Evolutionary conservation across 2,113 vertebrate species (phyloP), one percentile per base, ranked within the genome.

Genomic region (Erinaceus europaeus): DNA sequence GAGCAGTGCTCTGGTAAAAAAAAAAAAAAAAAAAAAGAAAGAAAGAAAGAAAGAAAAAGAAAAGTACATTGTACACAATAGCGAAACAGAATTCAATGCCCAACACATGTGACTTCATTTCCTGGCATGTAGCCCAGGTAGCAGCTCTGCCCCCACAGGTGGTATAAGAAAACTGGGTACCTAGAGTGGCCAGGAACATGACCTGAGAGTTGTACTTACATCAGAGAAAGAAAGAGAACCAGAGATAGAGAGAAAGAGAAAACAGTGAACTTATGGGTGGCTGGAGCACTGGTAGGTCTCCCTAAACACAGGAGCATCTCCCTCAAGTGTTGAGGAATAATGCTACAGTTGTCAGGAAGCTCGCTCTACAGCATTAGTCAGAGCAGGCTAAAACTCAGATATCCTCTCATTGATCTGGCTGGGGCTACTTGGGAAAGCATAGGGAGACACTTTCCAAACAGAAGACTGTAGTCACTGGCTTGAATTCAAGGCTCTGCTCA

Each of bases 281-380:
- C 0, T 21, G 53, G 68, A 73, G 59, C 76, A 93, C 93, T 91
- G 57, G 64, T 88, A 48, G 3, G 4, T 44, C 78, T 81, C 86
- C 36, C n/a, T 32, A 8, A n/a, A 6, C 76, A 91, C 95, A 90
- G 92, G 92, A 94, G 79, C 88, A 83, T 68, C 76, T 88, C 87
- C 91, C 67, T 91, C 92, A 72, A 76, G 91, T 77, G 67, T 72
- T 40, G 75, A 46, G 32, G 69, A 91, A 44, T 74, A 69, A 90
- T 91, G 94, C 94, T 65, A 80, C 88, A 46, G 3, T 59, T 94
- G 93, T 89, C 94, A 87, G 83, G 36, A 85, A 94, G 92, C 81
- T 96, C 81, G 86, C 95, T 97, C 94, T 79, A 91, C 67, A 42
- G 65, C 86, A 94, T 95, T 94, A 93, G 94, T 96, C 80, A 93